Evolutionary conservation across 2,797 vertebrate genomes (phyloP).

Genomic region (Poeciliopsis paucimaculata): DNA sequence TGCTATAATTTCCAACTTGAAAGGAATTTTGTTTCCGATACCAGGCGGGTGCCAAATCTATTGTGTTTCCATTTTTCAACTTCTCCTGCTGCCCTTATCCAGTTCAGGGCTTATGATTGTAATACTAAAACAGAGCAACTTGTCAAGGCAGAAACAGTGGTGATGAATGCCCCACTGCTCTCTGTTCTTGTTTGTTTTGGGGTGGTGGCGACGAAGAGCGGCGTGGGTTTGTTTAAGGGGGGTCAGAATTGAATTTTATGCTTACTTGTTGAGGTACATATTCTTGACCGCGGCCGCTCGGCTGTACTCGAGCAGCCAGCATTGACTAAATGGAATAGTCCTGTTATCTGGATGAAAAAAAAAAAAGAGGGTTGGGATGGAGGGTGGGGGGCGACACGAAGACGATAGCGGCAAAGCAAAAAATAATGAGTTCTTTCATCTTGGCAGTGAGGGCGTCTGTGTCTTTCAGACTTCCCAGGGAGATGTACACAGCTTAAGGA

Average conservation of each 20-base stretch:
- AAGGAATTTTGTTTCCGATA: constrained; percentile 25
- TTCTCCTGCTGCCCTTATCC: constrained; percentile 70
- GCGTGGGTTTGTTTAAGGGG: constrained; percentile 1
- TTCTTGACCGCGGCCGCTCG: constrained; percentile 56
- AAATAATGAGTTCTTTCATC: constrained; percentile 81
- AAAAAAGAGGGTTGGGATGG: constrained; percentile 18
- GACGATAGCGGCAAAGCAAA: constrained; percentile 64
- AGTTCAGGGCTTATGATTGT: constrained; percentile 76
- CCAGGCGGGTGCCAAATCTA: constrained; percentile 57
- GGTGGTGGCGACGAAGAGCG: constrained; percentile 24
- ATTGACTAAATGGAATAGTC: constrained; percentile 75
- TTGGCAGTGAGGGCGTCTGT: constrained; percentile 66
- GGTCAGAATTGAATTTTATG: constrained; percentile 67
- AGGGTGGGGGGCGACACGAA: constrained; percentile 46
- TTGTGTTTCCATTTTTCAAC: constrained; percentile 73
- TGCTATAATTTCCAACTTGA: constrained; percentile 47
- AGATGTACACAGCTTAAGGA: constrained; percentile 80
- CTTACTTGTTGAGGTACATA: constrained; percentile 72
- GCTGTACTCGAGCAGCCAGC: constrained; percentile 52
- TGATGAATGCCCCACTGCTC: constrained; percentile 74
- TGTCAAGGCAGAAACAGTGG: constrained; percentile 71
- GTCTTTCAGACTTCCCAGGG: constrained; percentile 70
- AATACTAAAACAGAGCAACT: constrained; percentile 77
- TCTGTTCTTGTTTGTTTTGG: constrained; percentile 70
- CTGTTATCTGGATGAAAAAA: constrained; percentile 76